Evolutionary conservation across 2,797 vertebrate genomes (phyloP).

Genomic region (Falco columbarius): DNA sequence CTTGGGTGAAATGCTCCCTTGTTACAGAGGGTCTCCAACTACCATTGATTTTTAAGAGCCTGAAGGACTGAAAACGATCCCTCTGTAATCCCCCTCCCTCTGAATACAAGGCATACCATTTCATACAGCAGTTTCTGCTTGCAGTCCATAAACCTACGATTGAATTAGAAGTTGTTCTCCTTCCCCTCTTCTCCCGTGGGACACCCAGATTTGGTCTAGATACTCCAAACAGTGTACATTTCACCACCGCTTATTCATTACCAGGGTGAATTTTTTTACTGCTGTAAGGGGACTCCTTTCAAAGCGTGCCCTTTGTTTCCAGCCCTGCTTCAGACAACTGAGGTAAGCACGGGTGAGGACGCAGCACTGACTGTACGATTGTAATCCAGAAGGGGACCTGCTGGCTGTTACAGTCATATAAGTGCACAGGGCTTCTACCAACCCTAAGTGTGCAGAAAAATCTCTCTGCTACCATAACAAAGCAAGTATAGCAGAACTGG

Average conservation of each 20-base stretch:
- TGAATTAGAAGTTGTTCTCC: constrained; percentile 18
- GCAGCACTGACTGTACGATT: not conserved
- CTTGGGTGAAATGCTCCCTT: not conserved
- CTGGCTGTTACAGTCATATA: not conserved
- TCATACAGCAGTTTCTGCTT: not conserved
- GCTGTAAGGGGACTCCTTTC: not conserved
- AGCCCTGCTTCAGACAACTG: not conserved
- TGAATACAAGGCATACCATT: not conserved
- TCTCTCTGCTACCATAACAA: not conserved
- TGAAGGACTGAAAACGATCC: not conserved
- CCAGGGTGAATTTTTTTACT: not conserved
- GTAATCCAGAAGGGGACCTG: not conserved
- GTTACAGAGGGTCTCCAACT: not conserved
- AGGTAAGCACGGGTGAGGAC: not conserved
- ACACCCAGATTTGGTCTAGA: not conserved
- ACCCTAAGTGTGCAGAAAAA: not conserved
- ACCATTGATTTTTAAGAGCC: constrained; percentile 3
- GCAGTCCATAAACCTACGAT: constrained; percentile 1
- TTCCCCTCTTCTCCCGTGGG: not conserved
- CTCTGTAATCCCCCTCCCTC: not conserved
- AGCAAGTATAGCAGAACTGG: not conserved
- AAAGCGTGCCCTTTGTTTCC: not conserved
- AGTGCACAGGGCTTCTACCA: not conserved
- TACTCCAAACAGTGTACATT: not conserved
- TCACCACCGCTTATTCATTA: not conserved